phyloP scores from a whole-genome alignment of 1,140 invertebrate species.

The Phymastichus coffea region DNA sequence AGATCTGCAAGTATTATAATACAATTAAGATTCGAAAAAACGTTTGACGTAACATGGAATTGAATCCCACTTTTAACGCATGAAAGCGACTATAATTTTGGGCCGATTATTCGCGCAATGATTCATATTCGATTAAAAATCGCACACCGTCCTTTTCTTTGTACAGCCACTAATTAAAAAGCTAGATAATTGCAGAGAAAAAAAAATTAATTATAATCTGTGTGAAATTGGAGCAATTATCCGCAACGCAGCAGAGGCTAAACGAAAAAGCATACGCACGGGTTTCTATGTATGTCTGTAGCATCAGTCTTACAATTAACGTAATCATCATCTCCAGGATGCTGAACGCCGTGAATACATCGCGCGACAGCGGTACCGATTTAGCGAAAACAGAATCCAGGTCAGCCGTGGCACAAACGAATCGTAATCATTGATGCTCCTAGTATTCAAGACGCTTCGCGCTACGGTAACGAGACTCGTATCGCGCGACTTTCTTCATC shows the following conservation, averaged over 20 bases:
- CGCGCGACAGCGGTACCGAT: too few relatives aligned
- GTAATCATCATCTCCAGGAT: not conserved
- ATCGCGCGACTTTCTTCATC: slow-evolving; percentile 17
- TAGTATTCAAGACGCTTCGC: slow-evolving; percentile 30
- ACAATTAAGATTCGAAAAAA: too few relatives aligned
- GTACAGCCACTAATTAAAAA: slow-evolving; percentile 1
- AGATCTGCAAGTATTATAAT: too few relatives aligned
- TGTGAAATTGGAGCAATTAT: not conserved
- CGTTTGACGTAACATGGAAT: too few relatives aligned
- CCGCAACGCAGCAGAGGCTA: not conserved
- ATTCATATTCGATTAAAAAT: too few relatives aligned
- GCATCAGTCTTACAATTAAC: not conserved
- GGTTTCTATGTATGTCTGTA: not conserved
- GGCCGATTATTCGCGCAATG: too few relatives aligned
- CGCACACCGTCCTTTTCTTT: too few relatives aligned
- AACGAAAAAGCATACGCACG: not conserved
- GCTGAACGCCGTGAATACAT: too few relatives aligned
- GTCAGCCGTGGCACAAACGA: slow-evolving; percentile 15
- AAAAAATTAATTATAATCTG: not conserved
- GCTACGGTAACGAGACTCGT: too few relatives aligned
- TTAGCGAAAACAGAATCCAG: slow-evolving; percentile 24
- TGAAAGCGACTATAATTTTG: too few relatives aligned
- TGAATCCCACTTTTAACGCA: too few relatives aligned
- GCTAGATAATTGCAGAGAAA: not conserved
- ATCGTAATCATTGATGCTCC: slow-evolving; percentile 31